phyloP scores from a whole-genome alignment of 2,113 vertebrate species.

The Antechinus flavipes region DNA sequence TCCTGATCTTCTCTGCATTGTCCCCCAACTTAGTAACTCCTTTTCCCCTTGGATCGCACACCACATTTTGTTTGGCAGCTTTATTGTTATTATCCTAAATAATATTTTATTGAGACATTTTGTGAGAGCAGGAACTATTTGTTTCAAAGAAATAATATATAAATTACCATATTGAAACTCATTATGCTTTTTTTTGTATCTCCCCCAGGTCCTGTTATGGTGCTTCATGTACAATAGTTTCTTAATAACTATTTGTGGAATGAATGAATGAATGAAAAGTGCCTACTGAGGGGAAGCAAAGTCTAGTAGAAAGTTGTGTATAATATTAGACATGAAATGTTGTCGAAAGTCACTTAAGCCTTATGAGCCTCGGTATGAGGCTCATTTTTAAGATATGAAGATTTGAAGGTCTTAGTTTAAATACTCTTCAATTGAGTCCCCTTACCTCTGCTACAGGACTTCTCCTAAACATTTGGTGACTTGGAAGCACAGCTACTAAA shows the following conservation, averaged over 20 bases:
- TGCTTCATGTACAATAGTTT: not conserved
- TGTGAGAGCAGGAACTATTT: not conserved
- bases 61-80: too few species aligned
- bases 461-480: not conserved
- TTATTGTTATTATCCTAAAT: too few species aligned
- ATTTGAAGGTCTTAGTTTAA: not conserved
- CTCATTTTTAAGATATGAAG: not conserved
- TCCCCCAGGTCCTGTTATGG: conserved; percentile 3
- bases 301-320: not conserved
- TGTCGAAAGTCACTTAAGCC: not conserved
- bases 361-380: not conserved
- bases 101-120: too few species aligned
- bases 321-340: not conserved
- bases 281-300: not conserved
- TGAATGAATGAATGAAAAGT: not conserved
- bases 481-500: not conserved
- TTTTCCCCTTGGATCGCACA: too few species aligned
- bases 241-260: conserved; percentile 24
- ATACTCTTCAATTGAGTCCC: not conserved
- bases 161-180: not conserved
- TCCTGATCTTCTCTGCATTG: too few species aligned
- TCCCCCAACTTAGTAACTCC: too few species aligned
- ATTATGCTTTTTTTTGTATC: conserved; percentile 17
- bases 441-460: not conserved
- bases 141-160: not conserved